These are phyloP conservation scores for Cassiopea xamachana DNA, from an alignment of 30 jellyfish, hydroid and myxozoan genomes.

Conservation along the genomic window DNA sequence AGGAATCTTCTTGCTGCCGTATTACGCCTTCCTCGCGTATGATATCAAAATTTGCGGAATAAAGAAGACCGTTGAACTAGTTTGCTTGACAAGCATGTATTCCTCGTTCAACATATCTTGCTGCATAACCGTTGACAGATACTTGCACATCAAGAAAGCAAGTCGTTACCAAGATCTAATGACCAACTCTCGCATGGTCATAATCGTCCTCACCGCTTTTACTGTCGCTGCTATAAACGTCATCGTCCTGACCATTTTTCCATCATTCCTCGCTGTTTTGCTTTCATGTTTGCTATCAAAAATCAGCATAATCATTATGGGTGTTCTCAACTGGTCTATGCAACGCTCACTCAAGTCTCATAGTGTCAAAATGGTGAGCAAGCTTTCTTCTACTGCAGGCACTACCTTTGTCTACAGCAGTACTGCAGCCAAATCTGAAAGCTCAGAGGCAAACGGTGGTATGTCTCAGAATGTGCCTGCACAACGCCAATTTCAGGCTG, in stretches of 20 bases:
- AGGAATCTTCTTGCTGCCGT: slow-evolving; percentile 13
- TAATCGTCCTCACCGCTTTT: background rate
- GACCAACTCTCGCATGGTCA: slow-evolving; percentile 6
- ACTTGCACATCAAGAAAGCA: slow-evolving; percentile 8
- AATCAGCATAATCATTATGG: background rate
- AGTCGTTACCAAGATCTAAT: background rate
- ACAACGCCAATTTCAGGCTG: slow-evolving; percentile 8
- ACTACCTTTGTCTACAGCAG: background rate
- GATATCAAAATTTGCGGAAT: slow-evolving; percentile 6
- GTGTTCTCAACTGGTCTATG: slow-evolving; percentile 6
- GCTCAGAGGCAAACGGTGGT: background rate
- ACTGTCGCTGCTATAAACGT: slow-evolving; percentile 1
- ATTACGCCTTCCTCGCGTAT: slow-evolving; percentile 2
- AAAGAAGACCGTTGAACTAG: slow-evolving; percentile 18
- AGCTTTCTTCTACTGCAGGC: background rate
- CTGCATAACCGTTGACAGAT: slow-evolving; percentile 47
- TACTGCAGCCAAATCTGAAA: background rate
- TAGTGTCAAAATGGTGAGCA: background rate
- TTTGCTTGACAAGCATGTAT: background rate
- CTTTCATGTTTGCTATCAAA: slow-evolving; percentile 4
- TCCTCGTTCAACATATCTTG: slow-evolving; percentile 27
- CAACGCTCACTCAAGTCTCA: slow-evolving; percentile 2
- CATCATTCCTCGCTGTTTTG: slow-evolving; percentile 4
- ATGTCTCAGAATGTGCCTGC: background rate
- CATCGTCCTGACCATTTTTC: background rate